These are phyloP conservation scores for Chlamydotis undulata DNA, from an alignment of 2,113 vertebrate species.

Conservation along the genomic window DNA sequence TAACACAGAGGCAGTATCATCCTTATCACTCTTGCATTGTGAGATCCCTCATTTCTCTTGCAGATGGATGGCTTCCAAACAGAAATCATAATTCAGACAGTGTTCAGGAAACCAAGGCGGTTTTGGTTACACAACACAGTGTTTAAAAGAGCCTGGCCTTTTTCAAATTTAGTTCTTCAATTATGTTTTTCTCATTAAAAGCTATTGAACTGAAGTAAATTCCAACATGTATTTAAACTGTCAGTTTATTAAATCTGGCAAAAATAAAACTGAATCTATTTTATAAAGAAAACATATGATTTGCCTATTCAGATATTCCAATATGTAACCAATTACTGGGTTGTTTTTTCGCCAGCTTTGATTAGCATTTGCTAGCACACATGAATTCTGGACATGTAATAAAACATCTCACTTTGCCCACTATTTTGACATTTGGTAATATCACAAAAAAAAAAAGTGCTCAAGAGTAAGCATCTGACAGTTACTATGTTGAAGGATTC, in stretches of 20 bases:
- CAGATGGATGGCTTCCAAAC: background rate
- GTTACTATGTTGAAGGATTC: background rate
- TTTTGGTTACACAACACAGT: background rate
- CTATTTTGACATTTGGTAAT: background rate
- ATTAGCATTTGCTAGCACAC: background rate
- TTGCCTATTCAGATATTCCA: background rate
- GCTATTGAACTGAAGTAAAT: background rate
- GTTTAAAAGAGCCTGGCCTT: background rate
- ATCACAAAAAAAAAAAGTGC: background rate
- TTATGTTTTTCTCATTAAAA: background rate
- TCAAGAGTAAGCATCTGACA: background rate
- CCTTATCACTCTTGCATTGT: background rate
- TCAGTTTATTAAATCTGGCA: background rate
- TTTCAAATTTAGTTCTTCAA: background rate
- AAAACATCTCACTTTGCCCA: background rate
- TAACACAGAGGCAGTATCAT: background rate
- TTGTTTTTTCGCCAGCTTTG: background rate
- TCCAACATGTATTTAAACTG: background rate
- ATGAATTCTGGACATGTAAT: background rate
- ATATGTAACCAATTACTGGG: background rate
- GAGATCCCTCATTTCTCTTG: background rate
- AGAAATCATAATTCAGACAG: background rate
- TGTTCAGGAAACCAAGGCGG: background rate
- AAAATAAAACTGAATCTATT: background rate
- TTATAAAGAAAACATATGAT: background rate